Evolutionary conservation across 2,113 vertebrate species (phyloP), one percentile per base, ranked within the genome.

Genomic region (Dermatemys mawii): DNA sequence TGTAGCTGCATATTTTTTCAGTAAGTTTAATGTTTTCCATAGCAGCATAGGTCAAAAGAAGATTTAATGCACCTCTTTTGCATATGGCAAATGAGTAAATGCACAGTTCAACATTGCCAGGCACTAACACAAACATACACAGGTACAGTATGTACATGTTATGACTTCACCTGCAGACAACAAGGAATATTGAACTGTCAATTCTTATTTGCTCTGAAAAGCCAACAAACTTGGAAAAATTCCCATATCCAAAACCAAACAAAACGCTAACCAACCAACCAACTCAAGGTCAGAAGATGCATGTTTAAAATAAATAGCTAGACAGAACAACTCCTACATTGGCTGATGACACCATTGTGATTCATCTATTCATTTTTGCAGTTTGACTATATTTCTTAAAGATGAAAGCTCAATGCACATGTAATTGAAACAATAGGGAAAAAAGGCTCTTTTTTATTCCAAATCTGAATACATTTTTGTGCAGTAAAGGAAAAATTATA

Each of bases 401-500:
- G 93, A 86, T 14, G 53, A 94, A 89, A 92, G 1, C 10, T 86
- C 92, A 86, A 79, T 3, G 3, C 27, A 86, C 38, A 92, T 2
- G 0, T 90, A 88, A 92, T 38, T 81, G 79, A 93, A 93, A 86
- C 13, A 83, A 35, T 84, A 87, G 78, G 75, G 46, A 9, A 32
- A 80, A 89, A 94, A 5, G 53, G 49, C 0, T 38, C 8, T 53
- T 90, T 88, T 51, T 19, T 89, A 41, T 91, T 94, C 48, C 24
- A 70, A 96, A 96, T 96, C n/a, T 78, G 55, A 87, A 38, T 32
- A 78, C 0, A 2, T 90, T 97, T 93, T 75, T 46, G 8, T 93
- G 79, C 87, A 88, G 35, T 27, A 78, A 53, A 86, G n/a, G 51
- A 93, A 95, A 95, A 95, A 57, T 78, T 86, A 90, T 14, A 88